phyloP scores from a whole-genome alignment of 2,113 vertebrate genomes.

The Orycteropus afer region DNA sequence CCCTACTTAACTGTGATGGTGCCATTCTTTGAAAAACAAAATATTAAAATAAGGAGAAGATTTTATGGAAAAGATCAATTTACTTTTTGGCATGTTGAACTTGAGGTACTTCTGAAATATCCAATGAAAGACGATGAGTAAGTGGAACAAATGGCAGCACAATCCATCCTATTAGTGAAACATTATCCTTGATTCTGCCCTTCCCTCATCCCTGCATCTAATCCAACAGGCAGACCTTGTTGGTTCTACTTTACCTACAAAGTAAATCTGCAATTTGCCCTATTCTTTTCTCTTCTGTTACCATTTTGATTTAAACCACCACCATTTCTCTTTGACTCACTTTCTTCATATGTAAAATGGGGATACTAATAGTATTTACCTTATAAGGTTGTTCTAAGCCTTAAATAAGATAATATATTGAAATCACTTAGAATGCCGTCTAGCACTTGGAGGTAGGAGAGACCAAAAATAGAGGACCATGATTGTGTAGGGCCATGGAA shows the following conservation, averaged over 20 bases:
- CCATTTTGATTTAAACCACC: not conserved
- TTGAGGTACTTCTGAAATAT: not conserved
- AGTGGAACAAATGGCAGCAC: not conserved
- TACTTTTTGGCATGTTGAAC: not conserved
- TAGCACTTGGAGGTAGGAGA: not conserved
- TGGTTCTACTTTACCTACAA: not conserved
- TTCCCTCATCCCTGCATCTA: not conserved
- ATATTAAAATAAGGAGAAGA: not conserved
- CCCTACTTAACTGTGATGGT: not conserved
- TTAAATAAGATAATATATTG: conserved; percentile 6
- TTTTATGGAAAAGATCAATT: not conserved
- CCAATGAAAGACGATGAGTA: not conserved
- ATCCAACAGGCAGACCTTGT: not conserved
- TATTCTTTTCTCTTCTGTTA: not conserved
- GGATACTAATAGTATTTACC: not conserved
- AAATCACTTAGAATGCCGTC: not conserved
- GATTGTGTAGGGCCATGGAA: not conserved
- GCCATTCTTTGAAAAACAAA: not conserved
- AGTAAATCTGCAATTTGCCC: not conserved
- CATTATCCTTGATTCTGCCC: not conserved
- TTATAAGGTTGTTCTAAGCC: not conserved
- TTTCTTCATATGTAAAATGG: not conserved
- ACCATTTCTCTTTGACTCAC: not conserved
- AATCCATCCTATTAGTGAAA: not conserved
- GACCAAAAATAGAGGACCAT: not conserved